phyloP scores from a whole-genome alignment of 2,888 invertebrate species.

The Zootermopsis nevadensis region DNA sequence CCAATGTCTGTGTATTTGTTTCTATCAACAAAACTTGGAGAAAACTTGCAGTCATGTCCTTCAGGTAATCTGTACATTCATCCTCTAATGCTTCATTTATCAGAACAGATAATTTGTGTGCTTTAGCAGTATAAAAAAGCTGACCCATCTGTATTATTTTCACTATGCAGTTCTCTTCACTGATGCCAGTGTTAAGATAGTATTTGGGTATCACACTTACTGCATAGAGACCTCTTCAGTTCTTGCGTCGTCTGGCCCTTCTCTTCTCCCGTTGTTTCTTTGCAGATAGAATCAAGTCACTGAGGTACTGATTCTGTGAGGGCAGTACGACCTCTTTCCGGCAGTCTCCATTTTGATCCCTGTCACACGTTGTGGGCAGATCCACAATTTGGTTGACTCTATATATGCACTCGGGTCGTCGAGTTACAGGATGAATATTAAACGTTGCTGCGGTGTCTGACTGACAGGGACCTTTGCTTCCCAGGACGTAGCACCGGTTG shows the following conservation, averaged over 20 bases:
- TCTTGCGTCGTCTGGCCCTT: background rate
- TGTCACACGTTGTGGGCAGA: constrained; percentile 4
- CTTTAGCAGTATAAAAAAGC: too few species aligned
- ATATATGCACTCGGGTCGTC: background rate
- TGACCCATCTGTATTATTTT: background rate
- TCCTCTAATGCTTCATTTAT: too few species aligned
- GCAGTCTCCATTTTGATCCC: constrained; percentile 20
- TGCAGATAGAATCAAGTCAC: constrained; percentile 10
- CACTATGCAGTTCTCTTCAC: too few species aligned
- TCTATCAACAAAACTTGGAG: too few species aligned
- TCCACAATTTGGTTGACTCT: constrained; percentile 17
- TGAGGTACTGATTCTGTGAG: background rate
- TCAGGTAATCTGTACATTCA: too few species aligned
- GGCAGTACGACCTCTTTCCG: constrained; percentile 13
- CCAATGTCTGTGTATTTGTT: too few species aligned
- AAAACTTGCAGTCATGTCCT: too few species aligned
- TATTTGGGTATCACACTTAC: background rate
- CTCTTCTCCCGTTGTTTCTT: constrained; percentile 3
- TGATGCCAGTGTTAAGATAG: background rate
- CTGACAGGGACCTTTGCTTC: constrained; percentile 21
- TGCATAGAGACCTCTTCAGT: background rate
- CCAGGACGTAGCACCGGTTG: background rate
- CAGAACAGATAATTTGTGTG: too few species aligned
- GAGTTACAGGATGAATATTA: background rate
- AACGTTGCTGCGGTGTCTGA: background rate